These are phyloP conservation scores for Megalopta genalis DNA, from an alignment of 1,140 invertebrate genomes.

Conservation along the genomic window DNA sequence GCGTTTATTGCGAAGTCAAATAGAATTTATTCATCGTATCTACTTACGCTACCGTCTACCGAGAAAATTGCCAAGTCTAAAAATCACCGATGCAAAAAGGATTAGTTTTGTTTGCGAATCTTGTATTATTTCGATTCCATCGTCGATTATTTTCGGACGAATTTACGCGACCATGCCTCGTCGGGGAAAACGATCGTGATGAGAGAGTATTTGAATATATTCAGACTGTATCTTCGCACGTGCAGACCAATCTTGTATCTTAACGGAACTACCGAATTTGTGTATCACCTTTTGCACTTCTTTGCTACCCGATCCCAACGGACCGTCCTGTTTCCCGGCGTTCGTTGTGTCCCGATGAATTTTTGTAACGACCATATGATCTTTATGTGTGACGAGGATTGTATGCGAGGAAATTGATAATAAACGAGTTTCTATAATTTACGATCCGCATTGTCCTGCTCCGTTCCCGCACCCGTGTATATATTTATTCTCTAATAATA, in stretches of 20 bases:
- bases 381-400: slow-evolving; percentile 22
- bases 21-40: too few species aligned
- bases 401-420: slow-evolving; percentile 50
- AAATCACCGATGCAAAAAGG: too few species aligned
- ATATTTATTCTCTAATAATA: too few species aligned
- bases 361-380: slow-evolving; percentile 40
- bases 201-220: not conserved
- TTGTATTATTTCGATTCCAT: too few species aligned
- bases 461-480: too few species aligned
- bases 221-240: not conserved
- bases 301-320: slow-evolving; percentile 32
- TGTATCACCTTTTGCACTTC: slow-evolving; percentile 41
- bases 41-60: too few species aligned
- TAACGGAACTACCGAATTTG: not conserved
- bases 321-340: slow-evolving; percentile 15
- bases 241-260: not conserved
- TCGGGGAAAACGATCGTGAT: not conserved
- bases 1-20: too few species aligned
- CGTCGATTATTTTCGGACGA: not conserved
- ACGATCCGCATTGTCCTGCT: too few species aligned
- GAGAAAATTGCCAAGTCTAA: too few species aligned
- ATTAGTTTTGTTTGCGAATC: too few species aligned
- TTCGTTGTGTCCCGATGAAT: slow-evolving; percentile 36
- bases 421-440: slow-evolving; percentile 58
- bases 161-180: not conserved